Conservation (phyloP, 1,140 invertebrate species). For the Microvelia longipes region DNA sequence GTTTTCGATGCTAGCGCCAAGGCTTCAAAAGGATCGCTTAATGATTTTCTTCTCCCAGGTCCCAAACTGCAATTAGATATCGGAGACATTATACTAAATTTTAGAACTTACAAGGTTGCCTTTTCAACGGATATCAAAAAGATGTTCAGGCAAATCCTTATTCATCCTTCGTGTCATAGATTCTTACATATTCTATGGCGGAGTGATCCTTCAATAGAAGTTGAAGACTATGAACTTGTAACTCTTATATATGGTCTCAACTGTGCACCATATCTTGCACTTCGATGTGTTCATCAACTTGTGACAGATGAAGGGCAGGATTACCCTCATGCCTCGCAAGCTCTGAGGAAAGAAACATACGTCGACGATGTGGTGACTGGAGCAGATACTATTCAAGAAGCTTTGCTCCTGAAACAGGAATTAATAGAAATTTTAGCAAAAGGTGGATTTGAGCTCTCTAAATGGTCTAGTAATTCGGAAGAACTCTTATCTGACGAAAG, state of each 20-base stretch:
- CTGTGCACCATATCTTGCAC: neutral
- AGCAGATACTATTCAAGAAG: slow-evolving; percentile 14
- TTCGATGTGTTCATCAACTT: neutral
- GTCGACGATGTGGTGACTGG: slow-evolving; percentile 33
- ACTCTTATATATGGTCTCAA: neutral
- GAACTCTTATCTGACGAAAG: neutral
- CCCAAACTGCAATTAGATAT: neutral
- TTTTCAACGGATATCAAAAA: neutral
- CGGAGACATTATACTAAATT: neutral
- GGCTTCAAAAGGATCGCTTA: neutral
- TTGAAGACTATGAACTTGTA: neutral
- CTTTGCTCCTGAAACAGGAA: slow-evolving; percentile 14
- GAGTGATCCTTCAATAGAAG: neutral
- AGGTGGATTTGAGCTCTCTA: slow-evolving; percentile 18
- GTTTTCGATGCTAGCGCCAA: neutral
- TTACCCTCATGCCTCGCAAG: neutral
- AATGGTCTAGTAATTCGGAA: slow-evolving; percentile 12
- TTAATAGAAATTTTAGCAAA: slow-evolving; percentile 12
- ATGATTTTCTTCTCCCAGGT: neutral
- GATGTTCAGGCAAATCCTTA: neutral
- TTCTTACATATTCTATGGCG: neutral
- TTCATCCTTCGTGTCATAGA: neutral
- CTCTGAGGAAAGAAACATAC: slow-evolving; percentile 26
- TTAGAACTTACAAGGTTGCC: neutral
- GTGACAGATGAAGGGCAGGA: neutral